Evolutionary conservation across 2,797 vertebrate species (phyloP).

Genomic region (Enteromius radiatus): DNA sequence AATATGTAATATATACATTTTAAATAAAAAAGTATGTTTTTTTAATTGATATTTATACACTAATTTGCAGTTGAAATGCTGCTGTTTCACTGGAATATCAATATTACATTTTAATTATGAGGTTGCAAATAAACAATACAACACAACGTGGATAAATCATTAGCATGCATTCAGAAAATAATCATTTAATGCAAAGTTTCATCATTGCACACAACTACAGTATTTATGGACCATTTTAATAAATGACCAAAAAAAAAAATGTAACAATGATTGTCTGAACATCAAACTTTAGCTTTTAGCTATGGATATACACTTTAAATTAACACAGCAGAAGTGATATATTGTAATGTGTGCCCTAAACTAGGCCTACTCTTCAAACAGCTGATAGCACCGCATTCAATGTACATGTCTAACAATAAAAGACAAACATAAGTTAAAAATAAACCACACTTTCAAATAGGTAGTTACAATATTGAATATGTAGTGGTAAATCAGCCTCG

Average conservation of each 20-base stretch:
- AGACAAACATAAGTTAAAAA: constrained; percentile 13
- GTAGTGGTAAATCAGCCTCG: background rate
- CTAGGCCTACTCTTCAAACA: background rate
- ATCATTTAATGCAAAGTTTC: background rate
- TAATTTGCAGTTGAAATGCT: too few species aligned
- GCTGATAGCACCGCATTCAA: background rate
- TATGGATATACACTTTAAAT: background rate
- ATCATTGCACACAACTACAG: background rate
- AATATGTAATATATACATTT: background rate
- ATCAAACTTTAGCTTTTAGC: background rate
- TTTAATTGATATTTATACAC: background rate
- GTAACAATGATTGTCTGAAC: constrained; percentile 29
- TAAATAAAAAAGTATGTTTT: background rate
- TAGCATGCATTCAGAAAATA: background rate
- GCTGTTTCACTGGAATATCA: background rate
- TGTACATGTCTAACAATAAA: background rate
- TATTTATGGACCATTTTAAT: constrained; percentile 4
- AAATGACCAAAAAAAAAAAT: background rate
- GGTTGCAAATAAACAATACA: background rate
- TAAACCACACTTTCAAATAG: background rate
- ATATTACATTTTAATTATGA: background rate
- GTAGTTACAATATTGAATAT: constrained; percentile 6
- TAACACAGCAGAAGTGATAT: background rate
- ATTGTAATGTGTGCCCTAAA: background rate
- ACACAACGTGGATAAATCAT: background rate